These are phyloP conservation scores for Hystrix brachyura DNA, from an alignment of 2,113 vertebrate genomes.

Conservation along the genomic window DNA sequence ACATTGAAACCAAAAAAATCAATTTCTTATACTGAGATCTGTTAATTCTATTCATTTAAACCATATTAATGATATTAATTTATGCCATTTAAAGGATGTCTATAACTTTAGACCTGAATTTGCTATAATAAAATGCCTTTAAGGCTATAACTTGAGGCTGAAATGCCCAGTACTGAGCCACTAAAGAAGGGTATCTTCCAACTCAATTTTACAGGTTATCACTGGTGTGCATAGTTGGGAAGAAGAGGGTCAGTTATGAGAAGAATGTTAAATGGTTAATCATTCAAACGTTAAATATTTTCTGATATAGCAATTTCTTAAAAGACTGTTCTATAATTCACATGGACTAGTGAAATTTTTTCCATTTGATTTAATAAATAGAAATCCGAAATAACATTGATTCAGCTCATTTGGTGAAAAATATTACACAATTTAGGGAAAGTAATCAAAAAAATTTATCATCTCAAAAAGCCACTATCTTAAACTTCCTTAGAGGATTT, in stretches of 20 bases:
- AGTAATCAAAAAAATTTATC: not conserved
- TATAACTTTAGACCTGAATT: slow-evolving; percentile 6
- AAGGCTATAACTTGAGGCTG: not conserved
- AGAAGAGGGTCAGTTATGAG: not conserved
- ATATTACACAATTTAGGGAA: slow-evolving; percentile 30
- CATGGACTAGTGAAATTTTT: not conserved
- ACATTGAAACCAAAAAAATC: not conserved
- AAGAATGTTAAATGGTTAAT: slow-evolving; percentile 31
- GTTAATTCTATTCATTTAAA: slow-evolving; percentile 48
- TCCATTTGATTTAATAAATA: slow-evolving; percentile 21
- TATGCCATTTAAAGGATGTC: not conserved
- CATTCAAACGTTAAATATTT: not conserved
- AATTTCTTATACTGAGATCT: not conserved
- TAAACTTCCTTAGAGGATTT: slow-evolving; percentile 25
- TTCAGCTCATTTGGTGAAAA: slow-evolving; percentile 21
- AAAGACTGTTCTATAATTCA: slow-evolving; percentile 25
- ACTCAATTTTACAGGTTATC: not conserved
- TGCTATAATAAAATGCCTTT: not conserved
- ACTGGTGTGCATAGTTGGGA: not conserved
- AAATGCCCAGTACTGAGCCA: not conserved
- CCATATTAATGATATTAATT: not conserved
- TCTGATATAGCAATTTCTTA: slow-evolving; percentile 8
- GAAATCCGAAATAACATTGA: slow-evolving; percentile 53
- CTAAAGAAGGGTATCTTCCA: not conserved
- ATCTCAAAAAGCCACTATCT: not conserved